Evolutionary conservation across 37 sponge, comb jelly and placozoan species (phyloP), one percentile per base, ranked within the genome.

Genomic region (Theonella swinhoei): DNA sequence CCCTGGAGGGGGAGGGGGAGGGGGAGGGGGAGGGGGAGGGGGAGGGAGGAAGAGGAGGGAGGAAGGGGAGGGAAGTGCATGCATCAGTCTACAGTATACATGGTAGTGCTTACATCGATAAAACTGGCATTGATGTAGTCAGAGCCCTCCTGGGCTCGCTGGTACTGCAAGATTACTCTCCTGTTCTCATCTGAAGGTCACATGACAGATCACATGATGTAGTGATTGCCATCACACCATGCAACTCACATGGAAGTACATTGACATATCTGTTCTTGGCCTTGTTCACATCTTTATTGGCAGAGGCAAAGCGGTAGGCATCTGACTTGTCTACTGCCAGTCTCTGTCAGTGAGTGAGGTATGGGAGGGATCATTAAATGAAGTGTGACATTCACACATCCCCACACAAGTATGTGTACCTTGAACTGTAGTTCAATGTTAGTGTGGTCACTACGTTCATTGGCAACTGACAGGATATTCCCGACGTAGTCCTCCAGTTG

Each of bases 71-170:
- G n/a, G n/a, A n/a, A n/a, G n/a, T n/a, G n/a, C n/a, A n/a, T n/a
- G n/a, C n/a, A n/a, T n/a, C n/a, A n/a, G n/a, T n/a, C n/a, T n/a
- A n/a, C n/a, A n/a, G n/a, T n/a, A n/a, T n/a, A n/a, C n/a, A n/a
- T n/a, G n/a, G n/a, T n/a, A n/a, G n/a, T 47, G 14, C 94, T 90
- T 72, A 94, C 91, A 85, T 94, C 91, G 32, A 98, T 87, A 71
- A 82, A 95, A 82, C 96, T 98, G 40, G 93, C 99, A 76, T 98
- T 98, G 82, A 98, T 96, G 91, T 96, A 98, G 88, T 98, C 99
- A 30, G 97, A 94, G 25, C 97, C 95, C 1, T 98, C 96, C 36
- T 78, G 77, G 54, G 90, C 99, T 41, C 91, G 75, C 25, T 85
- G 47, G 54, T 81, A 78, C 47, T 91, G 78, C 76, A 98, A 79